Evolutionary conservation across 2,888 invertebrate genomes (phyloP).

Genomic region (Polyommatus iphigenia): DNA sequence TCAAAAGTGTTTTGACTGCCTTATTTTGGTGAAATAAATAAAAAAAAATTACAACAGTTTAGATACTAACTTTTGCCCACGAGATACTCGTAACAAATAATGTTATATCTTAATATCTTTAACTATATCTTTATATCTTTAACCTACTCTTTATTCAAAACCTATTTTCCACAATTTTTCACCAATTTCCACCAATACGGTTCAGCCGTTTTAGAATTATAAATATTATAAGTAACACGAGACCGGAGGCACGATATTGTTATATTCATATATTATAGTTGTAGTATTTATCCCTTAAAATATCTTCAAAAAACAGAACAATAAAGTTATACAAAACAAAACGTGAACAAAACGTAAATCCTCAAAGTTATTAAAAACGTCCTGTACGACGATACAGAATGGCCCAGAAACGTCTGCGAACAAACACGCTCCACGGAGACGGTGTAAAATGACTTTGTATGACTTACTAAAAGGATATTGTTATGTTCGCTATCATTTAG

Average conservation of each 20-base stretch:
- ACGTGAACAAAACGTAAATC: conserved; percentile 16
- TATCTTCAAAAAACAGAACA: not conserved
- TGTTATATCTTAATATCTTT: too few species aligned
- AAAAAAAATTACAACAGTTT: too few species aligned
- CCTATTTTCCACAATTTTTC: too few species aligned
- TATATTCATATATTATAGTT: not conserved
- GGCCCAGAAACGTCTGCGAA: conserved; percentile 25
- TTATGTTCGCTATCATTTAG: conserved; percentile 29
- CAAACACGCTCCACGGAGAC: conserved; percentile 25
- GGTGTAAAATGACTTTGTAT: conserved; percentile 27
- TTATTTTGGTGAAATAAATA: too few species aligned
- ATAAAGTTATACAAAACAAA: not conserved
- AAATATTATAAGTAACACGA: too few species aligned
- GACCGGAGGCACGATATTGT: not conserved
- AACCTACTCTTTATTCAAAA: too few species aligned
- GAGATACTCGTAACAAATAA: too few species aligned
- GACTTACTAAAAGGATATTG: conserved; percentile 31
- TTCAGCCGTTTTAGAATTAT: too few species aligned
- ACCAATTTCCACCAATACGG: too few species aligned
- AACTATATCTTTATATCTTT: too few species aligned
- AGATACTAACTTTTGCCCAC: too few species aligned
- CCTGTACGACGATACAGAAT: conserved; percentile 2
- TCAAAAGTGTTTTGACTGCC: too few species aligned
- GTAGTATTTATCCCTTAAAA: not conserved
- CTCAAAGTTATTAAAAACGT: conserved; percentile 24